phyloP scores from a whole-genome alignment of 2,113 vertebrate genomes.

The zebrafish (Danio rerio) region GRCz12tu NC_133183.1:10321501-10322000 shows the following conservation, averaged over 20 bases:
- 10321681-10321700: too few relatives aligned
- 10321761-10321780: not conserved
- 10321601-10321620: not conserved
- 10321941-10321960: not conserved
- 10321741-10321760: not conserved
- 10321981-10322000: not conserved
- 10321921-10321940: slow-evolving; percentile 6
- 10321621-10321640: not conserved
- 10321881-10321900: slow-evolving; percentile 21
- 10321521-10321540: too few relatives aligned
- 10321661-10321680: too few relatives aligned
- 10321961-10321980: not conserved
- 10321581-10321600: not conserved
- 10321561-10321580: too few relatives aligned
- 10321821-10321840: not conserved
- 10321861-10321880: slow-evolving; percentile 43
- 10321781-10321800: not conserved
- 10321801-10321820: slow-evolving; percentile 1
- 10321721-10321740: not conserved
- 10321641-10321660: not conserved
- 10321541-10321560: too few relatives aligned
- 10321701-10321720: too few relatives aligned
- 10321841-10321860: slow-evolving; percentile 31
- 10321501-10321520: too few relatives aligned
- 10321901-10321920: slow-evolving; percentile 41